A percentile compares a stretch with the other conserved stretches of the same genome.
Conservation (phyloP, 1,140 invertebrate species). For the Drosophila nigrodunni region DNA sequence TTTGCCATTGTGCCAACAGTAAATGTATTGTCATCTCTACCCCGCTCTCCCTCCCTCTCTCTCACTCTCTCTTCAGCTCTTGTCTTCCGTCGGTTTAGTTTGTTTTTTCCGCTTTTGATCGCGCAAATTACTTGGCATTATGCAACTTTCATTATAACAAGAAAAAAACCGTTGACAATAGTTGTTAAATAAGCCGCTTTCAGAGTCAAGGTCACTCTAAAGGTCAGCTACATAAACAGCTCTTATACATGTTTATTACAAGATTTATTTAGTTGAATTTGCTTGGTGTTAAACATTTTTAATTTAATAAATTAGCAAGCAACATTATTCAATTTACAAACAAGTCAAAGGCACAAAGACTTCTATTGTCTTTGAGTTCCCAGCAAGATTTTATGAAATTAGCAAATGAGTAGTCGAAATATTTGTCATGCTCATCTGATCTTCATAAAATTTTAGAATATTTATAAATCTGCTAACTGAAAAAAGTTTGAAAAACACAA, state of each 20-base stretch:
- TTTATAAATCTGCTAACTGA: background rate
- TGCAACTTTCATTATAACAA: conserved; percentile 54
- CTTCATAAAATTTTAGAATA: background rate
- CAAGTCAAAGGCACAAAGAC: conserved; percentile 6
- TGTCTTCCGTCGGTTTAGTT: conserved; percentile 18
- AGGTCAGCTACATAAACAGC: conserved; percentile 12
- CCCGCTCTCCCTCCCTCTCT: no score
- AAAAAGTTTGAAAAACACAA: no score
- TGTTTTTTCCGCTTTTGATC: conserved; percentile 57
- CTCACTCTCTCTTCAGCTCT: background rate
- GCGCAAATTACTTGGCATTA: conserved; percentile 63
- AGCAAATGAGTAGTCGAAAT: conserved; percentile 6
- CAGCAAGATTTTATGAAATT: conserved; percentile 11
- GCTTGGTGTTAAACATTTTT: background rate
- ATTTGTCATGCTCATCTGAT: background rate
- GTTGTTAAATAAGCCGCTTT: conserved; percentile 34
- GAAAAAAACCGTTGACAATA: conserved; percentile 26
- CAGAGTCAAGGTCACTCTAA: conserved; percentile 66
- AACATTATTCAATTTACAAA: conserved; percentile 20
- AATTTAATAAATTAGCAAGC: conserved; percentile 16
- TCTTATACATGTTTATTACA: background rate
- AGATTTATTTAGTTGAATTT: background rate
- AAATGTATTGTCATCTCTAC: conserved; percentile 39
- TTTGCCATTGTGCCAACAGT: conserved; percentile 57
- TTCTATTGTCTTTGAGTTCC: background rate